These are phyloP conservation scores for Lithobates pipiens DNA, from an alignment of 2,797 vertebrate genomes.

Conservation along the genomic window DNA sequence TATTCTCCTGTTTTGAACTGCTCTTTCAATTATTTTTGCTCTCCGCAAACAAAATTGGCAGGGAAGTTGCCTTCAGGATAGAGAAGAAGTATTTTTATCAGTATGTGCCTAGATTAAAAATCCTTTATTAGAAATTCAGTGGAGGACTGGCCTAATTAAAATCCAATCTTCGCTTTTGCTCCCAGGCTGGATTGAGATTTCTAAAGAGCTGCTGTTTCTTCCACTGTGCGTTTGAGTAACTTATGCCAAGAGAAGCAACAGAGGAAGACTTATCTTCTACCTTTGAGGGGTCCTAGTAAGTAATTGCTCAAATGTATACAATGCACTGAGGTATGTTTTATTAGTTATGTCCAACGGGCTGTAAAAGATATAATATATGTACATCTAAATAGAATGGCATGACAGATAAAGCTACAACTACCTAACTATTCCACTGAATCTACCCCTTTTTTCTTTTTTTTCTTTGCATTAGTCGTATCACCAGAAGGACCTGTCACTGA, in stretches of 20 bases:
- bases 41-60: constrained; percentile 75
- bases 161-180: constrained; percentile 69
- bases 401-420: too few species aligned
- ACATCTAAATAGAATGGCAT: too few species aligned
- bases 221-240: constrained; percentile 52
- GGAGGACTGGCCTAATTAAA: constrained; percentile 78
- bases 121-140: constrained; percentile 77
- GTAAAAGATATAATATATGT: not conserved
- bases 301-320: constrained; percentile 15
- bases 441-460: too few species aligned
- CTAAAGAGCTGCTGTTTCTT: constrained; percentile 62
- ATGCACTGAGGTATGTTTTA: not conserved
- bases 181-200: constrained; percentile 67
- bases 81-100: constrained; percentile 77
- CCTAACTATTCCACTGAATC: too few species aligned
- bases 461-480: too few species aligned
- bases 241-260: constrained; percentile 44
- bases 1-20: constrained; percentile 66
- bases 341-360: constrained; percentile 19
- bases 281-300: constrained; percentile 12
- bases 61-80: constrained; percentile 76
- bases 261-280: constrained; percentile 25
- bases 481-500: too few species aligned
- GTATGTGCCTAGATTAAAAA: constrained; percentile 74
- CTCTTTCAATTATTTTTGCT: constrained; percentile 75